phyloP scores from a whole-genome alignment of 2,888 invertebrate species.

The Lasioglossum lativentre region DNA sequence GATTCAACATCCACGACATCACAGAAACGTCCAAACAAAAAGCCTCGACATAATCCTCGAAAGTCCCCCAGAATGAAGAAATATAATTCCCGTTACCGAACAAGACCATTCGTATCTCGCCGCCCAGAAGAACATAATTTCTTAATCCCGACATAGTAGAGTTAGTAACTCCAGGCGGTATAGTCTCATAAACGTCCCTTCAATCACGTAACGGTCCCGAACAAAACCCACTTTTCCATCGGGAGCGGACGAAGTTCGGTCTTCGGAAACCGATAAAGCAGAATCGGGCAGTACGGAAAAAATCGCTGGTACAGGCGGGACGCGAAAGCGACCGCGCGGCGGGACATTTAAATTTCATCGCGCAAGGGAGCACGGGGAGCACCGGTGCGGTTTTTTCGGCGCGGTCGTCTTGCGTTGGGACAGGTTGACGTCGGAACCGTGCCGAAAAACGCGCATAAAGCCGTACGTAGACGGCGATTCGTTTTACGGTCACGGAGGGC shows the following conservation, averaged over 20 bases:
- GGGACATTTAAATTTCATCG: conserved; percentile 63
- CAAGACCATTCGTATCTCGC: neutral
- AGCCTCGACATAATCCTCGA: neutral
- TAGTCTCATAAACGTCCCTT: neutral
- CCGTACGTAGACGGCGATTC: conserved; percentile 74
- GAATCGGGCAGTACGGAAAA: neutral
- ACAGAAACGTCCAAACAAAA: neutral
- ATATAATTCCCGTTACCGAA: neutral
- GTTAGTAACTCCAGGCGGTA: neutral
- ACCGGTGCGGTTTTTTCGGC: conserved; percentile 24
- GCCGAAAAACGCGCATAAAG: conserved; percentile 77
- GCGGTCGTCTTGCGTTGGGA: conserved; percentile 44
- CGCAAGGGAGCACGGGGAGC: conserved; percentile 44
- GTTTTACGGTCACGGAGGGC: conserved; percentile 80
- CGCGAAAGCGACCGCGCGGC: neutral
- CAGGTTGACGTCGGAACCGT: conserved; percentile 67
- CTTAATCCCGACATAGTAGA: neutral
- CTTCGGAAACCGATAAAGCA: neutral
- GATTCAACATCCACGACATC: neutral
- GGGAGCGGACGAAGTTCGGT: neutral
- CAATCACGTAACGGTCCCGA: neutral
- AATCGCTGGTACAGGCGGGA: neutral
- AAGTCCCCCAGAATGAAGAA: neutral
- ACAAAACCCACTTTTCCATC: neutral
- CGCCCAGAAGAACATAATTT: neutral